These are phyloP conservation scores for Fistularia commersonii DNA, from an alignment of 2,797 vertebrate genomes.

Conservation along the genomic window DNA sequence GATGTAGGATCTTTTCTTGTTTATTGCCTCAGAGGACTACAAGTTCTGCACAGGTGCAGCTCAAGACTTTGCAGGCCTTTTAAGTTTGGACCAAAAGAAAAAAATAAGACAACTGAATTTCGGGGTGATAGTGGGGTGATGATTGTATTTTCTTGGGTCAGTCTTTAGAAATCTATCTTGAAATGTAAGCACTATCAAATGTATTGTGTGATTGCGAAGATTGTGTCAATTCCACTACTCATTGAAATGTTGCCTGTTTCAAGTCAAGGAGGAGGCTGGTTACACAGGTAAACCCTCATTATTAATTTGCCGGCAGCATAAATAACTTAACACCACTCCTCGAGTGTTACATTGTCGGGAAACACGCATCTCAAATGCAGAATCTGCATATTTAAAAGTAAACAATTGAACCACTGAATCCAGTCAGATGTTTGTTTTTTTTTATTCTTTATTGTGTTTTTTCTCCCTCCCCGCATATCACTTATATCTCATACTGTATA, in stretches of 20 bases:
- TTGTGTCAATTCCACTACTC: no score
- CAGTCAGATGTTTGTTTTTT: not conserved
- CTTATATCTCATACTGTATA: no score
- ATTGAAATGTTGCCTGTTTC: no score
- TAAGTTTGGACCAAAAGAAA: not conserved
- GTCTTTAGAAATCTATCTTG: no score
- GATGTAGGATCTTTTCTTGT: conserved; percentile 41
- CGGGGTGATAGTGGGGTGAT: no score
- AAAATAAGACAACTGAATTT: not conserved
- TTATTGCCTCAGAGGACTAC: conserved; percentile 43
- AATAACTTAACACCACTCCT: conserved; percentile 42
- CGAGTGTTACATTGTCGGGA: not conserved
- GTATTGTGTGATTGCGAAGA: no score
- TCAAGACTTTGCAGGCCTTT: not conserved
- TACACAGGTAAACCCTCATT: conserved; percentile 31
- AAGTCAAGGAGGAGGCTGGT: conserved; percentile 20
- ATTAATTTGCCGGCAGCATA: conserved; percentile 48
- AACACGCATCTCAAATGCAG: not conserved
- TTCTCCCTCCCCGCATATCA: no score
- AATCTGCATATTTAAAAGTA: not conserved
- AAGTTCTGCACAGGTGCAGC: conserved; percentile 54
- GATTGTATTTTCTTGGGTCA: no score
- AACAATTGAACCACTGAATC: not conserved
- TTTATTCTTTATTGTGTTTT: not conserved
- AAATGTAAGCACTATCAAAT: no score